These are phyloP conservation scores for Patella depressa DNA, from an alignment of 2,888 invertebrate genomes.

Conservation along the genomic window DNA sequence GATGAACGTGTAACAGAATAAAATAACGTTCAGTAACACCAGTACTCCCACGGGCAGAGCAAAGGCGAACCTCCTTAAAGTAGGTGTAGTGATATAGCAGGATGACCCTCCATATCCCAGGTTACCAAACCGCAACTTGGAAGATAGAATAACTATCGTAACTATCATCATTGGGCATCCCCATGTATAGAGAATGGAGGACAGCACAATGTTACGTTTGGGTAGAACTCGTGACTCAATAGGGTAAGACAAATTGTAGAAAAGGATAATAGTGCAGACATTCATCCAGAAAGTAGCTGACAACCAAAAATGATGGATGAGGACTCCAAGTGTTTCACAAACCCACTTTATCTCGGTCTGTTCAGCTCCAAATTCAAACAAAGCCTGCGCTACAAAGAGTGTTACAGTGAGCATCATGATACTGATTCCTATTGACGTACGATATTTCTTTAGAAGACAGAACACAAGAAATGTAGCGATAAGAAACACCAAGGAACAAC, in stretches of 20 bases:
- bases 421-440: neutral
- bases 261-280: constrained; percentile 11
- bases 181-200: neutral
- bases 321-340: constrained; percentile 9
- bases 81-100: neutral
- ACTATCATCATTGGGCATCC: neutral
- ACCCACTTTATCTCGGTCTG: neutral
- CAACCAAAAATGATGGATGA: constrained; percentile 14
- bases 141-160: neutral
- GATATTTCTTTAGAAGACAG: neutral
- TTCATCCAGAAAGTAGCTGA: constrained; percentile 16
- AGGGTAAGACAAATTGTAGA: constrained; percentile 7
- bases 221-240: constrained; percentile 8
- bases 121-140: neutral
- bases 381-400: neutral
- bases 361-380: constrained; percentile 19
- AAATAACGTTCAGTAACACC: neutral
- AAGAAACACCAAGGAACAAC: constrained; percentile 10
- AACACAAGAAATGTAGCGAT: neutral
- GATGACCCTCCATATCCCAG: neutral
- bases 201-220: neutral
- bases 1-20: constrained; percentile 11
- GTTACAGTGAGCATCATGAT: neutral
- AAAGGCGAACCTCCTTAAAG: neutral
- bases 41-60: constrained; percentile 16